phyloP scores from a whole-genome alignment of 2,113 vertebrate genomes.

The Psilopsiagon aurifrons region DNA sequence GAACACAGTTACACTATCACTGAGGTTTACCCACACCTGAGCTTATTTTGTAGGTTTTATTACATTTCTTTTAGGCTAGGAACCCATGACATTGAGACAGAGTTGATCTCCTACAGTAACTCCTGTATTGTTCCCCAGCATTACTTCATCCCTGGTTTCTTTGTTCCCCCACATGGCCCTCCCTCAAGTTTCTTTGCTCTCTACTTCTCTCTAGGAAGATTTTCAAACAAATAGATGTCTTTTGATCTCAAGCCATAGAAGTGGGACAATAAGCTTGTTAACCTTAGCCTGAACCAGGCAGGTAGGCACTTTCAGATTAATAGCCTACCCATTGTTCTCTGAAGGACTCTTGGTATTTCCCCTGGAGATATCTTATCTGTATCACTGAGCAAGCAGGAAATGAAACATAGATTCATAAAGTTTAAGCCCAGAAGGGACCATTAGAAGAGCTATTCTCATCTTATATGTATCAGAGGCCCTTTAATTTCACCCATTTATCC shows the following conservation, averaged over 20 bases:
- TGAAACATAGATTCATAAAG: constrained; percentile 71
- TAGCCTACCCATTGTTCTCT: constrained; percentile 32
- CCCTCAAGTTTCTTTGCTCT: not conserved
- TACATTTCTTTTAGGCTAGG: not conserved
- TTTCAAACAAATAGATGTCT: not conserved
- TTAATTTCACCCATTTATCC: constrained; percentile 63
- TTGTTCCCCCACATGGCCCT: not conserved
- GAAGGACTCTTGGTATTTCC: constrained; percentile 51
- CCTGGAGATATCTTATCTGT: constrained; percentile 53
- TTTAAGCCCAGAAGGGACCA: constrained; percentile 60
- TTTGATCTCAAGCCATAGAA: constrained; percentile 30
- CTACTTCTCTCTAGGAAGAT: not conserved
- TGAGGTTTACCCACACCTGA: not conserved
- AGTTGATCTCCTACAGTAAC: not conserved
- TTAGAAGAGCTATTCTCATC: constrained; percentile 35
- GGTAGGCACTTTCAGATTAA: constrained; percentile 56
- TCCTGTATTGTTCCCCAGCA: not conserved
- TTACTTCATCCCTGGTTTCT: not conserved
- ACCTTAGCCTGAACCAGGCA: constrained; percentile 54
- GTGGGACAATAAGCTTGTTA: constrained; percentile 59
- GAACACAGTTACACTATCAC: not conserved
- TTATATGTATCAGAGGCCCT: constrained; percentile 42
- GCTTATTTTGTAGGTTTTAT: not conserved
- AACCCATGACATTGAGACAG: not conserved
- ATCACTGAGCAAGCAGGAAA: constrained; percentile 61